phyloP scores from a whole-genome alignment of 1,140 invertebrate genomes.

The Drosophila miranda region DNA sequence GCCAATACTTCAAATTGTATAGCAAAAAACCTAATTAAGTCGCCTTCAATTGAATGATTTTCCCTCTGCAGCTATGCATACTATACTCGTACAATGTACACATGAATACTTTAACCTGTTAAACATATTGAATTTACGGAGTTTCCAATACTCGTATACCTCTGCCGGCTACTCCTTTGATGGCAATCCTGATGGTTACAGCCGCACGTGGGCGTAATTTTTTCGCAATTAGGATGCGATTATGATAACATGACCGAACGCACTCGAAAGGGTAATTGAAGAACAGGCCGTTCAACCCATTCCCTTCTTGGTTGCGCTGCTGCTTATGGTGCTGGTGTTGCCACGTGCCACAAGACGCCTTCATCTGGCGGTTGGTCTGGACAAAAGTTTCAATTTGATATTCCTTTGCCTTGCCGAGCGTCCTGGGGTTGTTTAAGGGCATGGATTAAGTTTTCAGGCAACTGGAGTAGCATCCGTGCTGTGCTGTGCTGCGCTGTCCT shows the following conservation, averaged over 20 bases:
- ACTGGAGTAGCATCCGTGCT: neutral
- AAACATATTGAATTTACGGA: slow-evolving; percentile 2
- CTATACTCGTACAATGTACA: no score
- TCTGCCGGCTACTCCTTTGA: slow-evolving; percentile 58
- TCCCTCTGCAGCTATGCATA: no score
- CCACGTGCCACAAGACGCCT: slow-evolving; percentile 69
- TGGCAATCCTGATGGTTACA: slow-evolving; percentile 74
- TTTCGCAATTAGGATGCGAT: slow-evolving; percentile 82
- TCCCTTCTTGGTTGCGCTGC: slow-evolving; percentile 18
- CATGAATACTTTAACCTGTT: neutral
- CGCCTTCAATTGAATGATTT: no score
- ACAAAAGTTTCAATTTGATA: slow-evolving; percentile 71
- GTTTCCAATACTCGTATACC: neutral
- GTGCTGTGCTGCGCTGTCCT: slow-evolving; percentile 6
- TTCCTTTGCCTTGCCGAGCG: slow-evolving; percentile 39
- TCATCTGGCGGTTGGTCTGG: slow-evolving; percentile 9
- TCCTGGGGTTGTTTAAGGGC: slow-evolving; percentile 66
- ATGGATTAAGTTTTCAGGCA: slow-evolving; percentile 62
- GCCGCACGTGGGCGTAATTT: slow-evolving; percentile 82
- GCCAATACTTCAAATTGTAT: no score
- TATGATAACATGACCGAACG: slow-evolving; percentile 74
- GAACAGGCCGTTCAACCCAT: slow-evolving; percentile 47
- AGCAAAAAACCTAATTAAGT: no score
- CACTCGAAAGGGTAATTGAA: slow-evolving; percentile 76
- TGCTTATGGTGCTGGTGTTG: slow-evolving; percentile 29